Conservation (phyloP, 2,888 invertebrate genomes). For the Ptychoptera contaminata region DNA sequence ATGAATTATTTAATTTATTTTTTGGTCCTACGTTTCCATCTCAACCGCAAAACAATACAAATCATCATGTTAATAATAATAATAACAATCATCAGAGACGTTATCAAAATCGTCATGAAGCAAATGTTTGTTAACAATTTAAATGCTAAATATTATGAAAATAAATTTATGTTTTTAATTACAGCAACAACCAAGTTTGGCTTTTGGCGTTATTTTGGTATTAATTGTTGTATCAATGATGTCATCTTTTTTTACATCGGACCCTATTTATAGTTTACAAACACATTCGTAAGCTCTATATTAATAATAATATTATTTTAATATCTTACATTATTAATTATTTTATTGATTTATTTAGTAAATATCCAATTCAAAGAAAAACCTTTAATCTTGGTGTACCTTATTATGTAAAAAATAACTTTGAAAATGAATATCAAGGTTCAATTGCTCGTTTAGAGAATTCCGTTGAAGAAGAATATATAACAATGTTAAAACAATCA, state of each 20-base stretch:
- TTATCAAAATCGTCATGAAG: slow-evolving; percentile 5
- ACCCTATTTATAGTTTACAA: slow-evolving; percentile 81
- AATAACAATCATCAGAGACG: slow-evolving; percentile 4
- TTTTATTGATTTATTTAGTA: slow-evolving; percentile 20
- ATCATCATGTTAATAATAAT: slow-evolving; percentile 3
- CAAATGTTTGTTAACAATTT: neutral
- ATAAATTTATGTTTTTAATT: neutral
- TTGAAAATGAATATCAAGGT: slow-evolving; percentile 65
- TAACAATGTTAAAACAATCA: slow-evolving; percentile 66
- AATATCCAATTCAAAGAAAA: slow-evolving; percentile 47
- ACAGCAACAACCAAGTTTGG: slow-evolving; percentile 27
- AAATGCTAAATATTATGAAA: neutral
- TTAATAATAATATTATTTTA: neutral
- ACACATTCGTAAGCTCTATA: slow-evolving; percentile 45
- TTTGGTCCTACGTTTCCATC: slow-evolving; percentile 65
- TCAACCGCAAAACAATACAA: slow-evolving; percentile 15
- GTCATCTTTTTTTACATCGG: slow-evolving; percentile 86
- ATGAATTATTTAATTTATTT: slow-evolving; percentile 97
- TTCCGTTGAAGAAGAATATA: slow-evolving; percentile 89
- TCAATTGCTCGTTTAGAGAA: slow-evolving; percentile 74
- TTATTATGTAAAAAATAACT: slow-evolving; percentile 91
- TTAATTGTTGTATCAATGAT: slow-evolving; percentile 85
- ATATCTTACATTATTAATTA: neutral
- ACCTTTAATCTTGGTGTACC: slow-evolving; percentile 68
- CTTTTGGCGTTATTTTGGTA: slow-evolving; percentile 50